Percentiles rank a stretch among this genome's conserved stretches.
phyloP scores from a whole-genome alignment of 2,113 vertebrate species.

The human region GRCh38 chrX:42832001-42832500 shows the following conservation, averaged over 20 bases:
- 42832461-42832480: not conserved
- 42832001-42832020: not conserved
- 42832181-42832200: not conserved
- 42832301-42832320: not conserved
- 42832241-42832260: not conserved
- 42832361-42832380: not conserved
- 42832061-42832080: not conserved
- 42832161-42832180: not conserved
- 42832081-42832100: not conserved
- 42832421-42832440: not conserved
- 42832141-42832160: not conserved
- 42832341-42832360: slow-evolving; percentile 46
- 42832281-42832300: slow-evolving; percentile 8
- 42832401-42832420: not conserved
- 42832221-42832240: not conserved
- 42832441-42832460: not conserved
- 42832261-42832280: not conserved
- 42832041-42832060: not conserved
- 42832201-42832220: slow-evolving; percentile 22
- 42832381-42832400: not conserved
- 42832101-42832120: not conserved
- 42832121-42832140: not conserved
- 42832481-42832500: not conserved
- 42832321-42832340: not conserved
- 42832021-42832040: slow-evolving; percentile 23